These are phyloP conservation scores for Druon quercuslanigerum DNA, from an alignment of 1,140 invertebrate genomes.

Conservation along the genomic window DNA sequence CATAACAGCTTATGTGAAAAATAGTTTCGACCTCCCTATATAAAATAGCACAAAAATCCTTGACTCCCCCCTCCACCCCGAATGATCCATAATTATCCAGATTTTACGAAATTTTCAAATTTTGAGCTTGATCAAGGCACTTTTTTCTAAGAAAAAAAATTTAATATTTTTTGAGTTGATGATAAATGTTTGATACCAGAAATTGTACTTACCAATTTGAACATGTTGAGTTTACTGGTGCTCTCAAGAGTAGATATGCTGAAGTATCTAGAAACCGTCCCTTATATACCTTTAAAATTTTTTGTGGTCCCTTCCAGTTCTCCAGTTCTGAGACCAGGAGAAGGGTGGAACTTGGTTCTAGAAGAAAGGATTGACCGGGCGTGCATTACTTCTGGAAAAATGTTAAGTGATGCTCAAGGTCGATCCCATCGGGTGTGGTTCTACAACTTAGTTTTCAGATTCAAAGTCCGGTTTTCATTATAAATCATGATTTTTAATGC, in stretches of 20 bases:
- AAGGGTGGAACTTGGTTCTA: slow-evolving; percentile 26
- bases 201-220: slow-evolving; percentile 66
- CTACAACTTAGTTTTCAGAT: slow-evolving; percentile 18
- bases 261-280: not conserved
- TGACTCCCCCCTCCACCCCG: rapidly evolving
- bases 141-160: not conserved
- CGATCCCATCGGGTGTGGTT: not conserved
- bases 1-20: no score
- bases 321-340: not conserved
- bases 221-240: slow-evolving; percentile 57
- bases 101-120: no score
- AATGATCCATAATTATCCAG: no score
- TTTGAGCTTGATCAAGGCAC: no score
- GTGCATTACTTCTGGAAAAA: slow-evolving; percentile 22
- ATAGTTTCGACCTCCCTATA: no score
- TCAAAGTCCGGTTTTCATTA: not conserved
- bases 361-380: slow-evolving; percentile 23
- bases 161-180: not conserved
- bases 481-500: no score
- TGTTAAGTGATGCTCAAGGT: slow-evolving; percentile 24
- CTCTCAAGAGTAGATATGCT: slow-evolving; percentile 36
- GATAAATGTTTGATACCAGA: not conserved
- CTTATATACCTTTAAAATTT: slow-evolving; percentile 41
- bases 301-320: slow-evolving; percentile 23
- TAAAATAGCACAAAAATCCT: no score